Evolutionary conservation across 1,140 invertebrate species (phyloP).

Genomic region (Drosophila parvula): DNA sequence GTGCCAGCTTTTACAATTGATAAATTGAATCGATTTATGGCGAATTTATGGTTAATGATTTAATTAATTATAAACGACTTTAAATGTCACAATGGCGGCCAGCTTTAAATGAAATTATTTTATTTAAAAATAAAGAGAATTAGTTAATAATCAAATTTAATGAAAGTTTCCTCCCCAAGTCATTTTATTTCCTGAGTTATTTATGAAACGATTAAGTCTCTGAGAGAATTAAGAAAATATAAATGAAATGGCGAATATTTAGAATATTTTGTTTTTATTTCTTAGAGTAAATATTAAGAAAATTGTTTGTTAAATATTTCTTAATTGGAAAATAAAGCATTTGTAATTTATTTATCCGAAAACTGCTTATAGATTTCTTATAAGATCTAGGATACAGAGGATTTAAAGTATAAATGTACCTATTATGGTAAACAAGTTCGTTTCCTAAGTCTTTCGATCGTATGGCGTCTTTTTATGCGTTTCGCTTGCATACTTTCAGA

Average conservation of each 20-base stretch:
- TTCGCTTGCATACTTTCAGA: slow-evolving; percentile 28
- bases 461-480: background rate
- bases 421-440: slow-evolving; percentile 62
- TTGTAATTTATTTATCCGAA: background rate
- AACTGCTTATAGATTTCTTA: background rate
- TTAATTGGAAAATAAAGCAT: background rate
- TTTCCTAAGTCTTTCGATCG: slow-evolving; percentile 67
- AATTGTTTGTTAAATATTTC: background rate
- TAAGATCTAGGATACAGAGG: background rate
- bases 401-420: background rate
- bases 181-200: no score
- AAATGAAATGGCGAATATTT: no score
- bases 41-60: background rate
- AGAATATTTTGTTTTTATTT: background rate
- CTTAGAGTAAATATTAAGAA: background rate
- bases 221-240: no score
- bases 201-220: no score
- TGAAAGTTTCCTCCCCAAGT: no score
- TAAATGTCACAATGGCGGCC: background rate
- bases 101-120: background rate
- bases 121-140: background rate
- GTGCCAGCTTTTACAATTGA: background rate
- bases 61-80: background rate
- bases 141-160: background rate
- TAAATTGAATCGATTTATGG: background rate